phyloP scores from a whole-genome alignment of 1,140 invertebrate genomes.

The Philotrypesis tridentata region DNA sequence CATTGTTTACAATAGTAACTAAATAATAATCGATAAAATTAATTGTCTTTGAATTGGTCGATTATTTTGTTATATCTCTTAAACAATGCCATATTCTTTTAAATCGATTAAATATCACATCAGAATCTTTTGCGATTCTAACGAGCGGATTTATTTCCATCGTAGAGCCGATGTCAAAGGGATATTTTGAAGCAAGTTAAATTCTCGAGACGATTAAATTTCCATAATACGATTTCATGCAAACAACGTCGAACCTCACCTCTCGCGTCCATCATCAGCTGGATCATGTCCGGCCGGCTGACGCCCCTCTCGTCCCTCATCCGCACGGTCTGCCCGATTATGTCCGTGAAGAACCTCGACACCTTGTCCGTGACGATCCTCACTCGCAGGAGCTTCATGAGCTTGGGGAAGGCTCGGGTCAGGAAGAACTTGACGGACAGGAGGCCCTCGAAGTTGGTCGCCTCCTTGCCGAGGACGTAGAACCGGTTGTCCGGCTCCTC shows the following conservation, averaged over 20 bases:
- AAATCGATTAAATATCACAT: no score
- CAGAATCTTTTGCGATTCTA: no score
- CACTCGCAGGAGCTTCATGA: slow-evolving; percentile 54
- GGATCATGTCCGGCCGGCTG: slow-evolving; percentile 70
- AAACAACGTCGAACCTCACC: neutral
- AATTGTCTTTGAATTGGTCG: no score
- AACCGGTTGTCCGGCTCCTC: slow-evolving; percentile 71
- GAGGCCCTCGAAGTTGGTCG: slow-evolving; percentile 62
- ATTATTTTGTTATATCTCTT: no score
- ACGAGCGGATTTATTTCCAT: no score
- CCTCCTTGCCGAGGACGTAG: slow-evolving; percentile 67
- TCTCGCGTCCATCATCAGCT: slow-evolving; percentile 68
- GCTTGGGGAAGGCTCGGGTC: slow-evolving; percentile 14
- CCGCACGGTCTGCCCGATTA: slow-evolving; percentile 59
- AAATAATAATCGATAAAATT: no score
- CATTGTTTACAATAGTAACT: no score
- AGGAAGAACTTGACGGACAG: slow-evolving; percentile 47
- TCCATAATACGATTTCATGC: no score
- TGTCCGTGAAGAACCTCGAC: slow-evolving; percentile 58
- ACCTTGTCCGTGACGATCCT: slow-evolving; percentile 51
- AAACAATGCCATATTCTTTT: no score
- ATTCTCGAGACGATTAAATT: no score
- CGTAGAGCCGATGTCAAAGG: no score
- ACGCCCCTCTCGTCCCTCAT: slow-evolving; percentile 62
- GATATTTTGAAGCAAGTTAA: no score